Conservation (phyloP, 2,113 vertebrate species). For the Balaeniceps rex region DNA sequence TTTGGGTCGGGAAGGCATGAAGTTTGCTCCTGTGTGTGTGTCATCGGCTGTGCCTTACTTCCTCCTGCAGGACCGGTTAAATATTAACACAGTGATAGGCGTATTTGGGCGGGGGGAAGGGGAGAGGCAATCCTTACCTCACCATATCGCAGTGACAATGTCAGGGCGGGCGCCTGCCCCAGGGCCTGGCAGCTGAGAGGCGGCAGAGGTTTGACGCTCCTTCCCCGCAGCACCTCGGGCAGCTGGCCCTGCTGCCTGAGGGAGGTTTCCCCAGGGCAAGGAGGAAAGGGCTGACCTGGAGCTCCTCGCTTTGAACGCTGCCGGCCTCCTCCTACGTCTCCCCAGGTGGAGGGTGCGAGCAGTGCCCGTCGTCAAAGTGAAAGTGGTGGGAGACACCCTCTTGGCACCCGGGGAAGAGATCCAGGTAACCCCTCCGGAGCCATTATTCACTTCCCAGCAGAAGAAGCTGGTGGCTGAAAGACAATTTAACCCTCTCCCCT, state of each 20-base stretch:
- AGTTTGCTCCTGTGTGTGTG: background rate
- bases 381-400: background rate
- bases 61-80: background rate
- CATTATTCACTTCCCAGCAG: background rate
- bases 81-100: background rate
- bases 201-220: background rate
- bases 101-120: background rate
- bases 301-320: background rate
- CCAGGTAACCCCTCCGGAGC: background rate
- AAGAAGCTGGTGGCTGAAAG: background rate
- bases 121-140: background rate
- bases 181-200: background rate
- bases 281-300: background rate
- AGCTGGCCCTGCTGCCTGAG: background rate
- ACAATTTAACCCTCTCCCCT: background rate
- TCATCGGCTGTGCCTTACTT: background rate
- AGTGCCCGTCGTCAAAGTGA: background rate
- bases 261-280: fast-evolving
- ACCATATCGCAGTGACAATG: background rate
- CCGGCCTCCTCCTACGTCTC: background rate
- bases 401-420: background rate
- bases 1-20: fast-evolving
- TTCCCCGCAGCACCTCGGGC: background rate
- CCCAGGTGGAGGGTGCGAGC: fast-evolving
- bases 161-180: background rate